phyloP scores from a whole-genome alignment of 2,797 vertebrate genomes.

The Spatula clypeata region DNA sequence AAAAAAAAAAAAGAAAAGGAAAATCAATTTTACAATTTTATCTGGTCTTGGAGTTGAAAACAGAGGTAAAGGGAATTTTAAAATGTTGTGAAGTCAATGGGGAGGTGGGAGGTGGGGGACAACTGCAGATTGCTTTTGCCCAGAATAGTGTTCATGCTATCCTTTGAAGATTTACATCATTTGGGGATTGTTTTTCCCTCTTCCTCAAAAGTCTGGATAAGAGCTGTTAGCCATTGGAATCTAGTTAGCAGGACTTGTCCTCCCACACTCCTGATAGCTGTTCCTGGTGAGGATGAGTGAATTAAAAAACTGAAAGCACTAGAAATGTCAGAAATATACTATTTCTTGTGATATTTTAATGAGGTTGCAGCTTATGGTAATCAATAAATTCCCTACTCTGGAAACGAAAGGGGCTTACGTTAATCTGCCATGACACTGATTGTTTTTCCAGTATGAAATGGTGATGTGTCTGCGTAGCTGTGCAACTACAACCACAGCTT shows the following conservation, averaged over 20 bases:
- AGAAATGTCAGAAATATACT: constrained; percentile 53
- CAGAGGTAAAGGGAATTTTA: rapidly evolving
- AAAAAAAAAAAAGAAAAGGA: not conserved
- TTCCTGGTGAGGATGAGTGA: constrained; percentile 3
- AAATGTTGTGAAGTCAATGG: not conserved
- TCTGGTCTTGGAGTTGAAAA: not conserved
- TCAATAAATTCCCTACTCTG: constrained; percentile 53
- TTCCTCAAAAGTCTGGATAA: constrained; percentile 37
- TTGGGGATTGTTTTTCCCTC: not conserved
- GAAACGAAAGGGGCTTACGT: constrained; percentile 49
- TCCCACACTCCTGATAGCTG: constrained; percentile 39
- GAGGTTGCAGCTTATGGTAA: constrained; percentile 64
- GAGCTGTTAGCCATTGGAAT: constrained; percentile 53
- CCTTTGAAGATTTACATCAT: constrained; percentile 53
- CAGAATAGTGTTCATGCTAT: not conserved
- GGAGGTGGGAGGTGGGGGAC: not conserved
- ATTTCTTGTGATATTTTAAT: constrained; percentile 63
- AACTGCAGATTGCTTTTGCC: not conserved
- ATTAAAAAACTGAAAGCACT: not conserved
- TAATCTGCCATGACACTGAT: constrained; percentile 51
- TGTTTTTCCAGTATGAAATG: constrained; percentile 51
- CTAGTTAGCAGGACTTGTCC: constrained; percentile 49
- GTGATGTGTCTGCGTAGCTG: not conserved
- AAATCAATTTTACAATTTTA: too few relatives aligned
- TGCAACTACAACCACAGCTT: not conserved